Evolutionary conservation across 2,113 vertebrate genomes (phyloP).

Genomic region (Tachycineta bicolor): DNA sequence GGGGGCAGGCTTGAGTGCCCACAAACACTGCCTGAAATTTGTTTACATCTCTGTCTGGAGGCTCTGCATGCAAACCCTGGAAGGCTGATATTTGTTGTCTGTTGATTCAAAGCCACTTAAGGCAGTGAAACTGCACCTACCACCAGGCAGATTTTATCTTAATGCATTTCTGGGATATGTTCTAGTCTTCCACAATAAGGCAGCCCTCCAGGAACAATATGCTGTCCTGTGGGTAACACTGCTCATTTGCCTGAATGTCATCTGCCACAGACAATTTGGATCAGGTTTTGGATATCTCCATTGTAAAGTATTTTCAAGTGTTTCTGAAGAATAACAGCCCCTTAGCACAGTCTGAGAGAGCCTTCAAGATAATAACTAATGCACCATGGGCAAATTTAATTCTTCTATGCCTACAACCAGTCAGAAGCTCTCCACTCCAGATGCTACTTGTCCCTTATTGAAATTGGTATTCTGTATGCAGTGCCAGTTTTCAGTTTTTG

Average conservation of each 20-base stretch:
- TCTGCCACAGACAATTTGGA: conserved; percentile 47
- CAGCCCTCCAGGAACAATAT: conserved; percentile 15
- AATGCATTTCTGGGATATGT: conserved; percentile 13
- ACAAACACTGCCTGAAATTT: neutral
- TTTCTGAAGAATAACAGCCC: neutral
- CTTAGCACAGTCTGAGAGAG: neutral
- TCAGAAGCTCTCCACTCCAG: neutral
- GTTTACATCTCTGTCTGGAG: neutral
- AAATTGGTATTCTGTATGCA: neutral
- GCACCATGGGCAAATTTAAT: neutral
- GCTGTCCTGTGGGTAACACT: neutral
- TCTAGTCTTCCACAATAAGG: neutral
- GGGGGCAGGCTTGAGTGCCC: neutral
- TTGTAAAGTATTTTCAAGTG: neutral
- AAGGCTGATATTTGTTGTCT: neutral
- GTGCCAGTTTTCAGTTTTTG: neutral
- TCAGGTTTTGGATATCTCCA: neutral
- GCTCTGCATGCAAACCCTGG: neutral
- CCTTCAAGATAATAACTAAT: neutral
- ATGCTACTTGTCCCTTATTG: neutral
- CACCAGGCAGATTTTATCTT: neutral
- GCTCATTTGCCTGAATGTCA: conserved; percentile 29
- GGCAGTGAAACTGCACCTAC: neutral
- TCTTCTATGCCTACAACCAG: neutral
- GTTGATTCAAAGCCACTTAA: conserved; percentile 25